Percentiles rank a stretch among this genome's conserved stretches.
phyloP scores from a whole-genome alignment of 2,797 vertebrate species.

The Pitangus sulphuratus region DNA sequence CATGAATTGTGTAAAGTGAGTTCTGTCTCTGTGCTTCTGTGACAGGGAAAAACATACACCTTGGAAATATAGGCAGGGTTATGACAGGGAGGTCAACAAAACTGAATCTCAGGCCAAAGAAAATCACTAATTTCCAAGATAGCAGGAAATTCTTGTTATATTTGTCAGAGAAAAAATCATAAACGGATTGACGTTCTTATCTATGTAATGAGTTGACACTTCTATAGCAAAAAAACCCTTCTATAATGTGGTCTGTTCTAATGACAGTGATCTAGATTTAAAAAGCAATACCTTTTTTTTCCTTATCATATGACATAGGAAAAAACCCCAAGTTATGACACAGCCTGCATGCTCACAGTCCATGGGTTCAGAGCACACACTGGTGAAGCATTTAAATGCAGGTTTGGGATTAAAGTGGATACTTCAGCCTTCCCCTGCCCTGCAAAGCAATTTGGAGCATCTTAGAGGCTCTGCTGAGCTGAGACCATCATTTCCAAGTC shows the following conservation, averaged over 20 bases:
- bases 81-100: constrained; percentile 1
- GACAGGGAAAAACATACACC: neutral
- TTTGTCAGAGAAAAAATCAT: neutral
- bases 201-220: neutral
- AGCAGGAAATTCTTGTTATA: neutral
- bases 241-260: neutral
- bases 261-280: neutral
- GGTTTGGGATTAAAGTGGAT: neutral
- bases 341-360: neutral
- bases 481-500: neutral
- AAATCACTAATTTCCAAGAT: neutral
- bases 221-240: neutral
- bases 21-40: neutral
- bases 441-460: neutral
- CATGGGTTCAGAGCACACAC: neutral
- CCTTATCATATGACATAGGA: fast-evolving
- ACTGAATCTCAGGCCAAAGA: neutral
- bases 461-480: neutral
- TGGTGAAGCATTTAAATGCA: neutral
- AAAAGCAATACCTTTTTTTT: neutral
- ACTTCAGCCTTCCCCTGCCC: neutral
- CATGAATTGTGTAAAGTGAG: neutral
- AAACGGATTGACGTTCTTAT: neutral
- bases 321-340: fast-evolving
- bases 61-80: neutral